Conservation (phyloP, 2,888 invertebrate genomes). For the Noctuana brunneofusca region DNA sequence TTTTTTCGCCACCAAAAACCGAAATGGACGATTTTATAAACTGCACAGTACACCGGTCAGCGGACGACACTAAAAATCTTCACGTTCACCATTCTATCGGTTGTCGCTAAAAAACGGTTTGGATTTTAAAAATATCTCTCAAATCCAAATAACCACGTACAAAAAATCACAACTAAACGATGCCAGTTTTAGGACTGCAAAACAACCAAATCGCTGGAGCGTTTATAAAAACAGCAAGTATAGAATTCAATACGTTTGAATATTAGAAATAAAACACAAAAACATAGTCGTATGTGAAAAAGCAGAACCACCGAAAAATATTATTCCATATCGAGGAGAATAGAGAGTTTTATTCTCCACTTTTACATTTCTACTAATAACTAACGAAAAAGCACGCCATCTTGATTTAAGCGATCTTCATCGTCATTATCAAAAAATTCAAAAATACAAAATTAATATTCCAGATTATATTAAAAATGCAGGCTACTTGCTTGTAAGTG, state of each 20-base stretch:
- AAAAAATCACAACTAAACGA: slow-evolving; percentile 10
- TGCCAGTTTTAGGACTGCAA: slow-evolving; percentile 11
- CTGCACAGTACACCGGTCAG: slow-evolving; percentile 1
- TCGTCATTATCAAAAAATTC: too few species aligned
- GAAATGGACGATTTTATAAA: slow-evolving; percentile 2
- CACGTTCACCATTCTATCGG: neutral
- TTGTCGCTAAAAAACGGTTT: neutral
- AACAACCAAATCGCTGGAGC: slow-evolving; percentile 5
- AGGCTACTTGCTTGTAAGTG: too few species aligned
- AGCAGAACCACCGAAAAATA: neutral
- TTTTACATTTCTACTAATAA: neutral
- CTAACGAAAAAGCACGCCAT: too few species aligned
- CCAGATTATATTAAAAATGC: too few species aligned
- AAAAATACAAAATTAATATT: too few species aligned
- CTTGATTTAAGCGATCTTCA: too few species aligned
- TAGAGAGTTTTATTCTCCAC: neutral
- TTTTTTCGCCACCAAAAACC: neutral
- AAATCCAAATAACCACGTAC: slow-evolving; percentile 12
- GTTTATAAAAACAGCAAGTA: slow-evolving; percentile 19
- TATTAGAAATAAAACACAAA: slow-evolving; percentile 1
- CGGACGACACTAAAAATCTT: neutral
- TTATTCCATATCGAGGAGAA: neutral
- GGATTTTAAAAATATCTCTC: neutral
- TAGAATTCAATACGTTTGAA: slow-evolving; percentile 1
- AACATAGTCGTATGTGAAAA: slow-evolving; percentile 2